These are phyloP conservation scores for Gallirallus australis DNA, from an alignment of 2,797 vertebrate genomes.

Conservation along the genomic window DNA sequence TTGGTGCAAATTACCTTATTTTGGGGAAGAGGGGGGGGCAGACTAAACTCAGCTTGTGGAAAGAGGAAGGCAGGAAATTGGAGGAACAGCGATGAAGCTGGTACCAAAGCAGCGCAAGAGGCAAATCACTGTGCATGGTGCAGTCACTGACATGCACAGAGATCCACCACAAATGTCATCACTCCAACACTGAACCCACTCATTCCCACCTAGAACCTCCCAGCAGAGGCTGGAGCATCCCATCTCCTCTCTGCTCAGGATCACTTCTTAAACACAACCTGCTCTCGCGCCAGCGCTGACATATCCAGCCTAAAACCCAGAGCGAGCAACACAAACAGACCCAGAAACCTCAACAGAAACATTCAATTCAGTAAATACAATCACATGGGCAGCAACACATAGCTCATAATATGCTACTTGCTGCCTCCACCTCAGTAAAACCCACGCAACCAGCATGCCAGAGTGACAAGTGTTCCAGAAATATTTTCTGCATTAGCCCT, in stretches of 20 bases:
- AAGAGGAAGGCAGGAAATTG: neutral
- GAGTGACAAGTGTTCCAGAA: slow-evolving; percentile 46
- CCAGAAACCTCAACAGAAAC: slow-evolving; percentile 20
- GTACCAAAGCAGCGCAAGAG: neutral
- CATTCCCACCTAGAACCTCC: neutral
- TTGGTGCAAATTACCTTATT: neutral
- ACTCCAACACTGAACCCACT: neutral
- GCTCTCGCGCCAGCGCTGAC: neutral
- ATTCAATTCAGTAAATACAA: neutral
- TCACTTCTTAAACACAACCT: neutral
- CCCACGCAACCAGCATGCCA: neutral
- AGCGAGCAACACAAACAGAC: neutral
- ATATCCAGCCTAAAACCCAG: neutral
- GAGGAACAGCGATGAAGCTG: neutral
- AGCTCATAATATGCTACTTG: neutral
- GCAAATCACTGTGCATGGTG: fast-evolving
- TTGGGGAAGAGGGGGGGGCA: neutral
- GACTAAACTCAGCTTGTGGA: neutral
- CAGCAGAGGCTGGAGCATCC: neutral
- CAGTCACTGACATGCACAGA: fast-evolving
- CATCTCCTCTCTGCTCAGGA: neutral
- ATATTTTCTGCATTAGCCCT: slow-evolving; percentile 32
- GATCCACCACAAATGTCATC: neutral
- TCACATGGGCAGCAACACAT: neutral
- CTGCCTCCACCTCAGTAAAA: slow-evolving; percentile 34